These are phyloP conservation scores for Plotosus lineatus DNA, from an alignment of 2,113 vertebrate genomes.

Conservation along the genomic window DNA sequence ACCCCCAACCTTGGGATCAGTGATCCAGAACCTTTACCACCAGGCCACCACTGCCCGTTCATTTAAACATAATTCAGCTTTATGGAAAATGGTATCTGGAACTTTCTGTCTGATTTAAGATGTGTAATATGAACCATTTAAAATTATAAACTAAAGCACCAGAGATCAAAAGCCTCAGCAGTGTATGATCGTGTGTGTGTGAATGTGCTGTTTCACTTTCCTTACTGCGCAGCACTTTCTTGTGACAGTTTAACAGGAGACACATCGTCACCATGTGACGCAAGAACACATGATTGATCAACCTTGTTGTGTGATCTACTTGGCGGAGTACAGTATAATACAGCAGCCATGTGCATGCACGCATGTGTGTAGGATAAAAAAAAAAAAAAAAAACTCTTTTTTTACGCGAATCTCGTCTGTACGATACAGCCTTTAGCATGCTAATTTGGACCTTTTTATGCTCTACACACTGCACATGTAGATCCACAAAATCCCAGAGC, in stretches of 20 bases:
- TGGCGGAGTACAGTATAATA: neutral
- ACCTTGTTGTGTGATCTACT: neutral
- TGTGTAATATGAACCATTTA: neutral
- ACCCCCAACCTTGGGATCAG: too few species aligned
- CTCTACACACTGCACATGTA: neutral
- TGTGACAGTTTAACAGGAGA: conserved; percentile 19
- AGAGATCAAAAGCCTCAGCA: neutral
- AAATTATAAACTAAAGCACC: neutral
- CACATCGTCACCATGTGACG: conserved; percentile 9
- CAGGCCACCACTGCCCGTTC: too few species aligned
- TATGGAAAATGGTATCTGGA: neutral
- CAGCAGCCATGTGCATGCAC: neutral
- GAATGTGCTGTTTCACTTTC: neutral
- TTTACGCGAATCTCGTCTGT: neutral
- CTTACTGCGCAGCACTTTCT: neutral
- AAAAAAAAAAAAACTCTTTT: neutral
- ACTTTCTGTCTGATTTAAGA: conserved; percentile 2
- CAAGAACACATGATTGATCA: neutral
- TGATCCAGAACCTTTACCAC: too few species aligned
- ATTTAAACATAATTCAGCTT: neutral
- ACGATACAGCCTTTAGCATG: neutral
- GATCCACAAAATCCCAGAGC: conserved; percentile 1
- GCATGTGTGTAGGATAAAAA: neutral
- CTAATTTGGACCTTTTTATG: neutral
- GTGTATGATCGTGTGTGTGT: neutral